These are phyloP conservation scores for Umimayanthus kanabou DNA, from an alignment of 92 coral and sea anemone genomes.

Conservation along the genomic window DNA sequence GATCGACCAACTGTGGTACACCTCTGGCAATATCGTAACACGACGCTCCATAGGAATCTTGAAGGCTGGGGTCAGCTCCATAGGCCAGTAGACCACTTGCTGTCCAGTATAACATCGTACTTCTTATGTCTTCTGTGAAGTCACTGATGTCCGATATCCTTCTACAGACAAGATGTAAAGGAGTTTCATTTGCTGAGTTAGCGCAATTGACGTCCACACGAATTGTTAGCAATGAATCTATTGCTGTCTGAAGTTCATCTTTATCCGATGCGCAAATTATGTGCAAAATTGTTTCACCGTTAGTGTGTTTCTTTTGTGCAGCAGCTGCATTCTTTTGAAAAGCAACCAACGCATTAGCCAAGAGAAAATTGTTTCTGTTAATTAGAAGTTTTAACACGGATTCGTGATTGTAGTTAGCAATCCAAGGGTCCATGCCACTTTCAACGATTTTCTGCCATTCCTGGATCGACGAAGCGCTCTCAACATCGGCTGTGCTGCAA, in stretches of 20 bases:
- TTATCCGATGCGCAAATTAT: neutral
- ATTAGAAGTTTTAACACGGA: neutral
- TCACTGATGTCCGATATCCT: too few species aligned
- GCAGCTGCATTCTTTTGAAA: neutral
- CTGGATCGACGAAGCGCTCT: neutral
- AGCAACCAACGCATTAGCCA: neutral
- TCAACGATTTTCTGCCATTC: neutral
- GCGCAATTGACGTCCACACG: neutral
- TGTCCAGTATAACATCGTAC: too few species aligned
- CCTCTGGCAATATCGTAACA: too few species aligned
- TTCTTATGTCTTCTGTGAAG: too few species aligned
- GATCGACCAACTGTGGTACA: too few species aligned
- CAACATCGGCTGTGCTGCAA: too few species aligned
- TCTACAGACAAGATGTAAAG: too few species aligned
- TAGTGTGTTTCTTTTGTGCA: neutral
- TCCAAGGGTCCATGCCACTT: constrained; percentile 15
- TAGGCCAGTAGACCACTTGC: too few species aligned
- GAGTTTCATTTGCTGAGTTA: too few species aligned
- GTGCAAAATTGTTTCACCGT: neutral
- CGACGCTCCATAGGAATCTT: too few species aligned
- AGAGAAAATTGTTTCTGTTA: neutral
- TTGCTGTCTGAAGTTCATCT: neutral
- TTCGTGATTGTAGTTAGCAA: neutral
- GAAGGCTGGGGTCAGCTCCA: too few species aligned
- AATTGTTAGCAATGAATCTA: neutral